Evolutionary conservation across 2,797 vertebrate genomes (phyloP).

Genomic region (Sebastolobus alascanus): DNA sequence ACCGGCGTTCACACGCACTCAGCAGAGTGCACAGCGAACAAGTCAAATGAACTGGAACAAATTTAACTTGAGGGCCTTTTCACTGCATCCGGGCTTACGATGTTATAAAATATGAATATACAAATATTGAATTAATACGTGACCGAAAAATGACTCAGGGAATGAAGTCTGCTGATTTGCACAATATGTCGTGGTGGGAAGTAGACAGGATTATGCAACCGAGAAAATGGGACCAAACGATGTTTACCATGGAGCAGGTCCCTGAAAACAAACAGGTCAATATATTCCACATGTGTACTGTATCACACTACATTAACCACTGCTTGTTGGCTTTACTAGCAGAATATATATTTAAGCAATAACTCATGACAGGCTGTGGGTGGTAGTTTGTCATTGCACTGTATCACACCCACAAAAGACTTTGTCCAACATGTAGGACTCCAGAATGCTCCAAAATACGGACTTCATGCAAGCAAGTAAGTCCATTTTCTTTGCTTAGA

Average conservation of each 20-base stretch:
- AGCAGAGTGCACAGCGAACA: conserved; percentile 35
- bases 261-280: conserved; percentile 2
- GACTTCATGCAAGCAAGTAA: background rate
- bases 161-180: conserved; percentile 20
- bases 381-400: background rate
- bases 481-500: background rate
- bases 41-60: conserved; percentile 62
- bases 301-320: conserved; percentile 8
- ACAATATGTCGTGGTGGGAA: conserved; percentile 1
- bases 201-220: conserved; percentile 18
- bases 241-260: conserved; percentile 19
- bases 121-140: conserved; percentile 59
- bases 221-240: conserved; percentile 1
- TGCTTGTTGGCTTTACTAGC: background rate
- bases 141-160: conserved; percentile 35
- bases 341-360: background rate
- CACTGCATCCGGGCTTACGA: conserved; percentile 33
- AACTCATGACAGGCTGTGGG: background rate
- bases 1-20: conserved; percentile 5
- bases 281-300: conserved; percentile 8
- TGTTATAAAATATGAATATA: conserved; percentile 57
- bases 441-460: background rate
- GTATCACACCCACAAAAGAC: background rate
- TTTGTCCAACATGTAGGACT: background rate
- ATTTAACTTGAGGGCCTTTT: conserved; percentile 62